Base-by-base conservation (phyloP, 2,113 vertebrate genomes). In the Sinosuthora webbiana region DNA sequence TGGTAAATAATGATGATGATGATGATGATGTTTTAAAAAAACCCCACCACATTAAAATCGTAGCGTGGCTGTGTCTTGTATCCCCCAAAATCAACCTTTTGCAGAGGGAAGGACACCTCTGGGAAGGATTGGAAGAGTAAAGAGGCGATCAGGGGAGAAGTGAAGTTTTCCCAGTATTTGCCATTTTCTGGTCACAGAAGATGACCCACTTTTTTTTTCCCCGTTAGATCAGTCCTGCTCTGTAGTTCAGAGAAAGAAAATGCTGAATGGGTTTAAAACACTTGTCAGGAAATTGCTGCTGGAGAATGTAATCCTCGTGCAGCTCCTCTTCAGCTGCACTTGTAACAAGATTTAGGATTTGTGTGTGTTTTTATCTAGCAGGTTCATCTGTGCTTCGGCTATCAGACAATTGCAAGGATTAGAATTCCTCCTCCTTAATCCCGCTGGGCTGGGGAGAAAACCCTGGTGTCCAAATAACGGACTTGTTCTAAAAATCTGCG, bases 301-400 rank as follows among this genome's bases (percentile, higher is more conserved):
- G 35, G 47, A 67, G 87, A 56, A n/a, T 31, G 17, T 68, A 44
- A 89, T 86, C 69, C 50, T 67, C 11, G 23, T 59, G 14, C 25
- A 84, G 60, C 76, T 74, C 15, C 39, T 65, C 56, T 84, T 79
- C 71, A 41, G 93, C 76, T 57, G 18, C 69, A 39, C 44, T 35
- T 24, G 4, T 70, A 89, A 56, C n/a, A 37, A 41, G 87, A 82
- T 91, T 81, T 55, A 28, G 83, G 81, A 28, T 94, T 88, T 90
- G 3, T 24, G 10, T 22, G 23, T 52, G 8, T 60, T 70, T 82
- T 12, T 49, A 31, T 31, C 3, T 1, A 73, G 15, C 57, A 37
- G 73, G 21, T 67, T 83, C 45, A 35, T 84, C 84, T 78, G 42
- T 53, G 83, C 79, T 64, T 37, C 63, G 73, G 57, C 57, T 35